phyloP scores from a whole-genome alignment of 2,888 invertebrate species.

The Xestia ashworthii region DNA sequence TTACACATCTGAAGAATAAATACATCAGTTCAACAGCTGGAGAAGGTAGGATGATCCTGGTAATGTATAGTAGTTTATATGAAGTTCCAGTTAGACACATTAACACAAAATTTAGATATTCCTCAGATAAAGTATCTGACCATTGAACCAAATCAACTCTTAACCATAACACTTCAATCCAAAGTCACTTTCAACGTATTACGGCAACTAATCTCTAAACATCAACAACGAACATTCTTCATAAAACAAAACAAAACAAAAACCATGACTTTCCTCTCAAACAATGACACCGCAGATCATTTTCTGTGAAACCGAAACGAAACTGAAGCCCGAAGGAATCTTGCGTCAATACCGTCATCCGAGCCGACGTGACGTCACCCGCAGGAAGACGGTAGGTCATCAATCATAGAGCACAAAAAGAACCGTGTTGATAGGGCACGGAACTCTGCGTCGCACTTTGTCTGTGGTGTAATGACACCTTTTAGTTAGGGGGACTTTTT shows the following conservation, averaged over 20 bases:
- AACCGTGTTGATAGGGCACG: conserved; percentile 81
- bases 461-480: conserved; percentile 69
- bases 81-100: not conserved
- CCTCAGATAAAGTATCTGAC: not conserved
- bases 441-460: conserved; percentile 77
- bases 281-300: conserved; percentile 58
- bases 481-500: conserved; percentile 51
- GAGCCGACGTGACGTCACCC: conserved; percentile 60
- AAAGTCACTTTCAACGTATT: not conserved
- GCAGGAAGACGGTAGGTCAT: conserved; percentile 72
- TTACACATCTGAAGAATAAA: too few species aligned
- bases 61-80: too few species aligned
- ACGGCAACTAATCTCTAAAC: not conserved
- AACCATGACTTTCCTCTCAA: conserved; percentile 27
- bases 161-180: not conserved
- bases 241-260: conserved; percentile 23
- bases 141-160: not conserved
- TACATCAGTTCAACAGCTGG: too few species aligned
- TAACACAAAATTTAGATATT: not conserved
- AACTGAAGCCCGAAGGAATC: conserved; percentile 64
- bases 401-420: conserved; percentile 86
- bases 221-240: not conserved
- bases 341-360: conserved; percentile 77
- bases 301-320: conserved; percentile 51
- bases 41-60: too few species aligned